Evolutionary conservation across 2,888 invertebrate species (phyloP).

Genomic region (Aleiodes alternator): DNA sequence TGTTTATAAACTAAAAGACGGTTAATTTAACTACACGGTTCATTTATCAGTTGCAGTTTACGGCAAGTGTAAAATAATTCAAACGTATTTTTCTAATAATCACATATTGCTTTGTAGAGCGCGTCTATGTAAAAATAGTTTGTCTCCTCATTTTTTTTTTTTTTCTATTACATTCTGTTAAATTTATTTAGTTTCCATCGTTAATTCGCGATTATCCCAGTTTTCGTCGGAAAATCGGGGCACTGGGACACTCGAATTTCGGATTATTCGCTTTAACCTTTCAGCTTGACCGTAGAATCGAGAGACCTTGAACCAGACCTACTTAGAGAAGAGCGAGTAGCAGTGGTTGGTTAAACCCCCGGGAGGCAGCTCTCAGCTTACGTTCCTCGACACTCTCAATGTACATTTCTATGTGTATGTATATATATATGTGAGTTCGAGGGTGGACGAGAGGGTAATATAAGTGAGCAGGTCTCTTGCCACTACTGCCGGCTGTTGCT

Average conservation of each 20-base stretch:
- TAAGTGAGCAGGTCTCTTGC: conserved; percentile 6
- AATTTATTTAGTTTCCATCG: too few relatives aligned
- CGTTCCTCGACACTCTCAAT: conserved; percentile 32
- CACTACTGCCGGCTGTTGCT: conserved; percentile 23
- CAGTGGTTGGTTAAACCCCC: conserved; percentile 46
- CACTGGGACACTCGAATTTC: background rate
- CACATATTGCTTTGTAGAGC: conserved; percentile 26
- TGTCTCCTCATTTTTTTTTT: background rate
- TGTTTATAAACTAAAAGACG: conserved; percentile 59
- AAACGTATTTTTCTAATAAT: conserved; percentile 19
- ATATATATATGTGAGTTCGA: background rate
- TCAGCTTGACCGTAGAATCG: conserved; percentile 42
- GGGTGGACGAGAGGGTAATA: conserved; percentile 28
- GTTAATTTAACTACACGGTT: conserved; percentile 65
- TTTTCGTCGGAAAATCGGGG: background rate
- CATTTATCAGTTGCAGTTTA: conserved; percentile 55
- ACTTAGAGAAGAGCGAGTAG: conserved; percentile 28
- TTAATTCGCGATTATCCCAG: too few relatives aligned
- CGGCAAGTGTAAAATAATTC: conserved; percentile 27
- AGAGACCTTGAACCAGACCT: conserved; percentile 50
- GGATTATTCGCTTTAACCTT: conserved; percentile 27
- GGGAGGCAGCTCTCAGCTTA: conserved; percentile 41
- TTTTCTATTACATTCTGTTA: background rate
- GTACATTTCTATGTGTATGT: conserved; percentile 18
- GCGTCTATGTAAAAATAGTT: conserved; percentile 27